Base-by-base conservation (phyloP, 2,888 invertebrate species). In the Nemotelus nigrinus region DNA sequence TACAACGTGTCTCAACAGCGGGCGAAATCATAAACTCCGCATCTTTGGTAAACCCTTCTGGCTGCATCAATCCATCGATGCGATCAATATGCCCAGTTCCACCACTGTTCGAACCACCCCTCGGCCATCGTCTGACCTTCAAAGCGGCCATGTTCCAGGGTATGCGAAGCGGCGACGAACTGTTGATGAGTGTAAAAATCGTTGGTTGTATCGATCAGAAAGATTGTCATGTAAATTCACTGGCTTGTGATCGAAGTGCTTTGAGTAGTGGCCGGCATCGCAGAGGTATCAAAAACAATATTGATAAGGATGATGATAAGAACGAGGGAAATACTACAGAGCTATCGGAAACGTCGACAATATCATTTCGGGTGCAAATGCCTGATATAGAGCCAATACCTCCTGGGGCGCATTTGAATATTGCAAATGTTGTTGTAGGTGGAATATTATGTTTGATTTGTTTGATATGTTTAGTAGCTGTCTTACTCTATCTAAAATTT, bases 91-190 rank as follows among this genome's bases (percentile, higher is more conserved):
- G 89, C 79, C 86, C 88, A 0, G 85, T 86, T 77, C 83, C 86
- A 41, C 89, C 89, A 3, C 82, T 84, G 43, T 85, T 86, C 72
- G 86, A 87, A 58, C 83, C 85, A 10, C 88, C 89, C 0, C 82
- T 90, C 53, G 86, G 87, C 0, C 87, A 88, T 77, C 84, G 88
- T 2, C 80, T 89, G 45, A 84, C 85, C 63, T 89, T 89, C 80
- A 87, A 89, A 71, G 90, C 90, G 1, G 89, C 90, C 60, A 88
- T 90, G 87, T 91, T 91, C 82, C 89, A 90, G 79, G 90, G 89
- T 10, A 90, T 90, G 88, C 86, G 85, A 41, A 89, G 89, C 80
- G 90, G 89, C 1, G 91, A 91, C 77, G 89, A 90, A 81, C 87
- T 91, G 84, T 84, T 89, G 2, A 84, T 91, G 80, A 89, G 88